Percentiles rank a stretch among this genome's conserved stretches.
Evolutionary conservation across 2,113 vertebrate species (phyloP).

Genomic region (Corapipo altera): DNA sequence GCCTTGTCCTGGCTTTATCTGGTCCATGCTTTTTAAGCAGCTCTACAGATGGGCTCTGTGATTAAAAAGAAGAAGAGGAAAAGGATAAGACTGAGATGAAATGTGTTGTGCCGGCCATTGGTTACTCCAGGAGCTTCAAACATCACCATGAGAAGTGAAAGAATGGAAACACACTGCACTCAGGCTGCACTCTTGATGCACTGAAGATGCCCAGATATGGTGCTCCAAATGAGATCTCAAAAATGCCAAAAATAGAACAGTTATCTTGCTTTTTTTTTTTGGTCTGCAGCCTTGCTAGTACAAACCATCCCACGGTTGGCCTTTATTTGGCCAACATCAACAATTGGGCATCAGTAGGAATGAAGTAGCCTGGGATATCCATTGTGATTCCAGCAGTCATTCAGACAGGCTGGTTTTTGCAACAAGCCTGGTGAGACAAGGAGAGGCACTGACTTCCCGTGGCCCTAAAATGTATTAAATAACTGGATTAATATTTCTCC

Average conservation of each 20-base stretch:
- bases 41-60: neutral
- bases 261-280: neutral
- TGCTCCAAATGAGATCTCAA: neutral
- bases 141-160: neutral
- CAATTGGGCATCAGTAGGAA: neutral
- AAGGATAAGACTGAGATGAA: neutral
- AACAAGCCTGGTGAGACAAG: neutral
- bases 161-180: neutral
- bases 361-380: neutral
- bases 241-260: neutral
- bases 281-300: neutral
- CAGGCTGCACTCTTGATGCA: neutral
- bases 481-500: neutral
- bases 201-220: neutral
- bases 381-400: neutral
- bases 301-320: neutral
- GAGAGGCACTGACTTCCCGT: neutral
- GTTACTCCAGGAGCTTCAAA: neutral
- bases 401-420: neutral
- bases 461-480: neutral
- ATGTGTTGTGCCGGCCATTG: too few species aligned
- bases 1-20: neutral
- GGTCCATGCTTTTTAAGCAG: conserved; percentile 58
- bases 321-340: neutral
- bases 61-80: neutral